Base-by-base conservation (phyloP, 2,797 vertebrate genomes). In the Eupleurogrammus muticus region DNA sequence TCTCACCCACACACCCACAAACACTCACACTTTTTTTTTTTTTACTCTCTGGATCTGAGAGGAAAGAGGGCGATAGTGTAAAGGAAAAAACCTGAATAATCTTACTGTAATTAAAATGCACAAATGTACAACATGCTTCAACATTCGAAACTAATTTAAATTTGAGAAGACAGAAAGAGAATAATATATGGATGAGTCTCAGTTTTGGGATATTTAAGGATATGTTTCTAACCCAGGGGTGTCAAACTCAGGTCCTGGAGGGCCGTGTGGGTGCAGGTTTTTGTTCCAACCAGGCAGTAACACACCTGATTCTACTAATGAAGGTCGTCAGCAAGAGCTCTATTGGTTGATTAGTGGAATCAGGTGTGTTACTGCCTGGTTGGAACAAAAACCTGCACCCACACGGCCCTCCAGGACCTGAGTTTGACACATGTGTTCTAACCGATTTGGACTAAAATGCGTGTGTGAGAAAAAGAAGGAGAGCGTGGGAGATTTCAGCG, bases 1-100 rank as follows among this genome's bases (percentile, higher is more conserved):
- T 63, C 64, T 42, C 63, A 51, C 48, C 28, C 54, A n/a, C 62
- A 5, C 71, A 35, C 65, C 19, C 73, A 57, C 51, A 66, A 50
- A 64, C 62, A 61, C 63, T 76, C 79, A 54, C 85, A 81, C 74
- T n/a, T n/a, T n/a, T n/a, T n/a, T n/a, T n/a, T 50, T 71, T 79
- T 42, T 64, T 66, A 69, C 77, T 80, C 56, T 77, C 77, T 74
- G 66, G 60, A 69, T 76, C 80, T 49, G 24, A 58, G 24, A 20
- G 80, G 46, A 74, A 73, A 65, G 47, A 71, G 52, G 56, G 55
- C 69, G 80, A 82, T 61, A 66, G 73, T 79, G 82, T 79, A 78
- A 82, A 74, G 64, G 19, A 20, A 21, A 40, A 40, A 4, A 13
- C 36, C 46, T 70, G 19, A 60, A 53, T 53, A 53, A 44, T 69